These are phyloP conservation scores for Lateolabrax maculatus DNA, from an alignment of 2,797 vertebrate species.

Conservation along the genomic window DNA sequence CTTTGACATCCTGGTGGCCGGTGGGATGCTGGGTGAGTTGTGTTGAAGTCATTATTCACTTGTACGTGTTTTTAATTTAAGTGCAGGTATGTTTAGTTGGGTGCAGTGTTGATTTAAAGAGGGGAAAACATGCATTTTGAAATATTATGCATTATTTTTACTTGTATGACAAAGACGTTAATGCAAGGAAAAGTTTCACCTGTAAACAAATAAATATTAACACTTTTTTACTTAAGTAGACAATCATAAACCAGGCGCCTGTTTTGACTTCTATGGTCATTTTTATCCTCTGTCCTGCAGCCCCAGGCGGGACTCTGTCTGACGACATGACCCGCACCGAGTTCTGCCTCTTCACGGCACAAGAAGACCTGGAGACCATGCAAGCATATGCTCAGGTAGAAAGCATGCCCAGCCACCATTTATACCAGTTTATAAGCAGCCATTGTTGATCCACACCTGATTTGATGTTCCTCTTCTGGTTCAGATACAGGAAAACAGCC, in stretches of 20 bases:
- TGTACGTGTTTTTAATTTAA: background rate
- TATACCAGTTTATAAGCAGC: background rate
- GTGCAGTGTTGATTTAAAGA: background rate
- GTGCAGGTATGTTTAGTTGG: background rate
- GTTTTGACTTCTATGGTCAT: background rate
- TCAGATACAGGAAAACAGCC: too few relatives aligned
- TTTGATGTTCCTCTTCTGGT: background rate
- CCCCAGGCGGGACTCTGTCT: slow-evolving; percentile 95
- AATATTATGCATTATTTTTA: background rate
- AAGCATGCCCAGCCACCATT: background rate
- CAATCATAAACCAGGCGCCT: too few relatives aligned
- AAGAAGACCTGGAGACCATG: slow-evolving; percentile 98
- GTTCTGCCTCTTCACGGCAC: slow-evolving; percentile 97
- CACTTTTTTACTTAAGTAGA: too few relatives aligned
- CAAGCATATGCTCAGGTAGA: slow-evolving; percentile 97
- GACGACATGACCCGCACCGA: slow-evolving; percentile 97
- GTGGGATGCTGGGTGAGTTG: slow-evolving; percentile 96
- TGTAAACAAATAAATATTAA: background rate
- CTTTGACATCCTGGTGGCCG: slow-evolving; percentile 99
- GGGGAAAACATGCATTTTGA: background rate
- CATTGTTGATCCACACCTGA: background rate
- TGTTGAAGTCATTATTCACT: background rate
- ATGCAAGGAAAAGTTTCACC: background rate
- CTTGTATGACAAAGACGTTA: background rate
- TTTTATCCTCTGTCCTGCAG: slow-evolving; percentile 69